phyloP scores from a whole-genome alignment of 2,888 invertebrate species.

The Alcis repandata region DNA sequence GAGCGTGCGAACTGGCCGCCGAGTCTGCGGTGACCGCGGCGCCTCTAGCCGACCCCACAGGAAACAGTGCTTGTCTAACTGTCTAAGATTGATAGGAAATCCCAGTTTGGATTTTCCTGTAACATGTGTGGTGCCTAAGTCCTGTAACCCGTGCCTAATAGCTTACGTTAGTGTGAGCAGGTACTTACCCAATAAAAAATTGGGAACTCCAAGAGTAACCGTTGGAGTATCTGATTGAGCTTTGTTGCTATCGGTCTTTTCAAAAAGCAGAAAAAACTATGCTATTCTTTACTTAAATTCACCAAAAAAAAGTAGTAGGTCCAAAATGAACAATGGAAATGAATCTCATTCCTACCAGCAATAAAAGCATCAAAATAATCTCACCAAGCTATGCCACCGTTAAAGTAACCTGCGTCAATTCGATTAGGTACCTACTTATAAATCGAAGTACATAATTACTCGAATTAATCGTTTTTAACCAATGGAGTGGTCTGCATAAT shows the following conservation, averaged over 20 bases:
- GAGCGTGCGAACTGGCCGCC: slow-evolving; percentile 79
- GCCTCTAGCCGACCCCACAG: slow-evolving; percentile 67
- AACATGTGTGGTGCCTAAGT: neutral
- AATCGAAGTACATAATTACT: slow-evolving; percentile 43
- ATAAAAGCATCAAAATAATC: slow-evolving; percentile 9
- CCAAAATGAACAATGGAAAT: neutral
- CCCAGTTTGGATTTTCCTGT: neutral
- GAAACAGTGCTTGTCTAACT: slow-evolving; percentile 60
- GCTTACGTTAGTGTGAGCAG: too few relatives aligned
- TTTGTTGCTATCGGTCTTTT: too few relatives aligned
- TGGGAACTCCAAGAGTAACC: too few relatives aligned
- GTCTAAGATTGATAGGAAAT: neutral
- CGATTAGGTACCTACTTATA: slow-evolving; percentile 31
- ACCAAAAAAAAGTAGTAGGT: neutral
- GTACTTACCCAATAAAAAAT: too few relatives aligned
- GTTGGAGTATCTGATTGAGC: too few relatives aligned
- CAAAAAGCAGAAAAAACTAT: too few relatives aligned
- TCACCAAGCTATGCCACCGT: slow-evolving; percentile 13
- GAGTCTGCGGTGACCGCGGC: slow-evolving; percentile 45
- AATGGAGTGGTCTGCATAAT: slow-evolving; percentile 43
- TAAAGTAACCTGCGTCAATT: slow-evolving; percentile 17
- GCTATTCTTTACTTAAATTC: too few relatives aligned
- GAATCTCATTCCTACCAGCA: neutral
- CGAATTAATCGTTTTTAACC: slow-evolving; percentile 41
- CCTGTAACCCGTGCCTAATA: too few relatives aligned